Conservation (phyloP, 2,113 vertebrate species). For the Erythrocebus patas region DNA sequence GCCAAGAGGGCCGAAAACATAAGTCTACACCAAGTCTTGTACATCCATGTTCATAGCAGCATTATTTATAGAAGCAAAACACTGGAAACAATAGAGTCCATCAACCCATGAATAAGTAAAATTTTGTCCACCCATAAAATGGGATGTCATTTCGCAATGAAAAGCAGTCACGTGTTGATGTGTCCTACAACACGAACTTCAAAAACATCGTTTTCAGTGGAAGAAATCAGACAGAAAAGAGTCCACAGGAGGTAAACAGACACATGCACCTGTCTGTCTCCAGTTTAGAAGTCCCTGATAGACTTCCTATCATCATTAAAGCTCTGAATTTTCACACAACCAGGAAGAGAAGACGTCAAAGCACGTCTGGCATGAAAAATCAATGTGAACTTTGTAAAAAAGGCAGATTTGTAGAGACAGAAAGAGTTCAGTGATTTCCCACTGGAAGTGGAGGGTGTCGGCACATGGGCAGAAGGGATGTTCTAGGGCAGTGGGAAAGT, state of each 20-base stretch:
- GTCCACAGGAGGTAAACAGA: background rate
- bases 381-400: background rate
- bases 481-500: background rate
- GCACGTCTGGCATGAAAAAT: background rate
- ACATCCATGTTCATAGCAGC: background rate
- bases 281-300: background rate
- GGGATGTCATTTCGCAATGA: background rate
- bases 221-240: background rate
- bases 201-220: background rate
- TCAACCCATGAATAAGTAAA: background rate
- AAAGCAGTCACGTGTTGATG: background rate
- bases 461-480: rapidly evolving
- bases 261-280: background rate
- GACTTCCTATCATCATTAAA: background rate
- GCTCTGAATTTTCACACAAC: background rate
- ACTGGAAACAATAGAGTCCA: background rate
- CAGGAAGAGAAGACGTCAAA: background rate
- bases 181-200: background rate
- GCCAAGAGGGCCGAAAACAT: background rate
- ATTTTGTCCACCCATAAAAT: background rate
- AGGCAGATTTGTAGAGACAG: background rate
- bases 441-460: background rate
- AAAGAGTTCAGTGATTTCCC: background rate
- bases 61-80: background rate
- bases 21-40: background rate